Conservation (phyloP, 1,140 invertebrate genomes). For the Leptestheria dahalacensis region DNA sequence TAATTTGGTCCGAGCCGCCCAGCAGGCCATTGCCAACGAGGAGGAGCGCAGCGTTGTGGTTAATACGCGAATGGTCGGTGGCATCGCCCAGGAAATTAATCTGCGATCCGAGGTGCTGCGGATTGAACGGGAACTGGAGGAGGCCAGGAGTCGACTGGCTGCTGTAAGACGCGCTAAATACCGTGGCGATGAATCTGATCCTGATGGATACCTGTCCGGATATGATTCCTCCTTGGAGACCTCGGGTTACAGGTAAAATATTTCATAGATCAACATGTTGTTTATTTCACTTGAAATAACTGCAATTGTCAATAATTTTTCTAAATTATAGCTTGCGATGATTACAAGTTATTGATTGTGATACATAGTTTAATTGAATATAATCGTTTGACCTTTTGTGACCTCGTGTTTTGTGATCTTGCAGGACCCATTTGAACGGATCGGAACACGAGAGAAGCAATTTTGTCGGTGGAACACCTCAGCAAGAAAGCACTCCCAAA, state of each 20-base stretch:
- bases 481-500: background rate
- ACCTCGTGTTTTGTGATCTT: no score
- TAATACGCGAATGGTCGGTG: slow-evolving; percentile 80
- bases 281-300: background rate
- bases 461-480: background rate
- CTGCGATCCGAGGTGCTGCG: slow-evolving; percentile 66
- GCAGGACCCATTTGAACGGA: slow-evolving; percentile 2
- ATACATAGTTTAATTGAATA: no score
- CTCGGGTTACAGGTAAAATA: background rate
- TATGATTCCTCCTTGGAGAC: slow-evolving; percentile 19
- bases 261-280: background rate
- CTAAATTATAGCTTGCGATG: no score
- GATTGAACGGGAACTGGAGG: slow-evolving; percentile 84
- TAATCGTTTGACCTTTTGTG: background rate
- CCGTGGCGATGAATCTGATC: slow-evolving; percentile 20
- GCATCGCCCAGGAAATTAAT: slow-evolving; percentile 83
- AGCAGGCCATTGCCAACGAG: slow-evolving; percentile 70
- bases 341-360: no score
- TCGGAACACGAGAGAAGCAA: slow-evolving; percentile 8
- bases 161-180: slow-evolving; percentile 73
- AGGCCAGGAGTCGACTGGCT: slow-evolving; percentile 73
- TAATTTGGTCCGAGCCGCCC: slow-evolving; percentile 83
- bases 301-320: background rate
- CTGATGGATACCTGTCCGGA: slow-evolving; percentile 21
- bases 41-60: slow-evolving; percentile 81